Evolutionary conservation across 2,797 vertebrate species (phyloP), one percentile per base, ranked within the genome.

Genomic region (Muraenolepis orangiensis): DNA sequence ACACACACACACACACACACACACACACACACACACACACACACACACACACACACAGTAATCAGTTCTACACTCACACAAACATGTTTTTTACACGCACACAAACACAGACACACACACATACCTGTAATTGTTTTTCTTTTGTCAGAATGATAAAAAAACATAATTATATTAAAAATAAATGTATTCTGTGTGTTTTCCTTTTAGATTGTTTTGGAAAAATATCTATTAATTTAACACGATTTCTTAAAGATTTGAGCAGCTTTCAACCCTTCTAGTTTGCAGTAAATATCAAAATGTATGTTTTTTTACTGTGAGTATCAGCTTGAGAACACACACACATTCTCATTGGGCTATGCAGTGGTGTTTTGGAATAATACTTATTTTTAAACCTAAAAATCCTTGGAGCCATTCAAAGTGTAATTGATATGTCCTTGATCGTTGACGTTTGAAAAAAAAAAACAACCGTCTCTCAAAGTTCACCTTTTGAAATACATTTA

Each of bases 401-500:
- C 51, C 20, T 61, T 23, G 6, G 51, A 61, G 51, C 46, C 46
- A 18, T n/a, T n/a, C 8, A 6, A 61, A 23, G 23, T 23, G 51
- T 83, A 73, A 78, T 87, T 84, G 74, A 38, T 71, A 80, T 57
- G 83, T 89, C 83, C 85, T 89, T 85, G 85, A 89, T 90, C 78
- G 69, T 78, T 77, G 85, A 57, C 72, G 79, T 74, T 73, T 23
- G 20, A n/a, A 86, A 77, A 16, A 77, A 78, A 78, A n/a, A 86
- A 77, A 16, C 76, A 78, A 78, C 31, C 7, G 18, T 29, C 38
- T 28, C 76, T 28, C 30, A 73, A 74, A 72, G 67, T 26, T 91
- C 84, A 90, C 76, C 88, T 92, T 91, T 90, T 87, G 90, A 91
- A 91, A 85, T 89, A 70, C 32, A 68, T 86, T 23, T 80, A 82